A percentile compares a stretch with the other conserved stretches of the same genome.
Conservation (phyloP, 2,113 vertebrate genomes). For the Platichthys flesus region DNA sequence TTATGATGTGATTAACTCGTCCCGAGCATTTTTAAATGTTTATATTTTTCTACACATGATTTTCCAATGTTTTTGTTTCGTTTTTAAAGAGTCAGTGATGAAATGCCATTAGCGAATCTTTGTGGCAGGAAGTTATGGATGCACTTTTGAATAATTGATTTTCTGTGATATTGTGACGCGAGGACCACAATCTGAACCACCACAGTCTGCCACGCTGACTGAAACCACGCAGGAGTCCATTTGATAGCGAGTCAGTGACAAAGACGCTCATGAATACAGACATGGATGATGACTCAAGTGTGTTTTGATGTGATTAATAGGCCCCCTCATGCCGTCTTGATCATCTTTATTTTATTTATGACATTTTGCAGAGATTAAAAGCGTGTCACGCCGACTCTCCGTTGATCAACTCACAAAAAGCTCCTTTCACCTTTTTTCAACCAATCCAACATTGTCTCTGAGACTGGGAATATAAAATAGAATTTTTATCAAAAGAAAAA, state of each 20-base stretch:
- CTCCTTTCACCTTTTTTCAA: constrained; percentile 12
- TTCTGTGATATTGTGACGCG: background rate
- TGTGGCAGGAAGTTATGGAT: background rate
- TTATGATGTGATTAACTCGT: background rate
- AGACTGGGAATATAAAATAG: constrained; percentile 1
- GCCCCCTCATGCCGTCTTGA: background rate
- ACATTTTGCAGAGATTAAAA: background rate
- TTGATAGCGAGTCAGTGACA: background rate
- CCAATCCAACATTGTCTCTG: constrained; percentile 9
- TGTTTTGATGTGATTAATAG: background rate
- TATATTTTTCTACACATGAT: background rate
- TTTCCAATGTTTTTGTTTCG: too few species aligned
- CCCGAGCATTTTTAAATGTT: background rate
- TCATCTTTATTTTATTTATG: background rate
- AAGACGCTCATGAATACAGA: background rate
- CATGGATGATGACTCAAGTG: background rate
- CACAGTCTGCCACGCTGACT: background rate
- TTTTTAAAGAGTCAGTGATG: background rate
- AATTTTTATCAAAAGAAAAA: constrained; percentile 37
- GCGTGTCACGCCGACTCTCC: background rate
- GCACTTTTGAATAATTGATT: background rate
- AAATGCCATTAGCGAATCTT: background rate
- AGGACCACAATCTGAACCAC: background rate
- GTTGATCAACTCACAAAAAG: background rate
- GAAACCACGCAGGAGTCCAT: background rate